Conservation (phyloP, 2,113 vertebrate genomes). For the Sclerurus mexicanus region DNA sequence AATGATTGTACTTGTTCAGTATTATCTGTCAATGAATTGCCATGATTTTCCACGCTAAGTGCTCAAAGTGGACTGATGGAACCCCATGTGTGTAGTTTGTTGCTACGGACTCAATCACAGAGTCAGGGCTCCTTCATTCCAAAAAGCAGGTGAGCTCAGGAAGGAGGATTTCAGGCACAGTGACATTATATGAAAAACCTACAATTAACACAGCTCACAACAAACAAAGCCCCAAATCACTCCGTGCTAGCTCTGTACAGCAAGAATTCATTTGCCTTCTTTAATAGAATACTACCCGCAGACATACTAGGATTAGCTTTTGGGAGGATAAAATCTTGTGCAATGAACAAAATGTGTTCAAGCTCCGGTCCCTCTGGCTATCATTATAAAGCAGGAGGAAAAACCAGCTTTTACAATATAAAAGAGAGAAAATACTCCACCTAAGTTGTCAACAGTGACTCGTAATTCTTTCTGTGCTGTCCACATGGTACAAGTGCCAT, state of each 20-base stretch:
- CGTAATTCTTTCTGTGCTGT: not conserved
- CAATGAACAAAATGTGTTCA: not conserved
- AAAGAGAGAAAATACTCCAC: not conserved
- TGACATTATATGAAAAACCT: not conserved
- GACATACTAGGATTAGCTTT: not conserved
- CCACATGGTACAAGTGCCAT: not conserved
- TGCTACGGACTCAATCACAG: not conserved
- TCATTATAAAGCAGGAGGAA: not conserved
- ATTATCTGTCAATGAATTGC: not conserved
- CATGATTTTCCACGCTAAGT: accelerated
- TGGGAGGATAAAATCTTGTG: not conserved
- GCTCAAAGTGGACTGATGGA: not conserved
- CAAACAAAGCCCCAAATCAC: not conserved
- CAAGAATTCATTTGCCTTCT: not conserved
- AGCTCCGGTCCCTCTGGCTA: not conserved
- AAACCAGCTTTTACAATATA: not conserved
- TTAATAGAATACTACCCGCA: not conserved
- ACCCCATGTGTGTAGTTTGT: accelerated
- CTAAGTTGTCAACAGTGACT: not conserved
- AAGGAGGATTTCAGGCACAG: not conserved
- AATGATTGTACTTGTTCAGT: not conserved
- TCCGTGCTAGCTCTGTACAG: not conserved
- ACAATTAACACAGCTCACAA: not conserved
- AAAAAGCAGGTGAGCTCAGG: not conserved
- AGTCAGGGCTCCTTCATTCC: not conserved